A percentile compares a stretch with the other conserved stretches of the same genome.
Evolutionary conservation across 1,140 invertebrate species (phyloP).

Genomic region (Scylla paramamosain): DNA sequence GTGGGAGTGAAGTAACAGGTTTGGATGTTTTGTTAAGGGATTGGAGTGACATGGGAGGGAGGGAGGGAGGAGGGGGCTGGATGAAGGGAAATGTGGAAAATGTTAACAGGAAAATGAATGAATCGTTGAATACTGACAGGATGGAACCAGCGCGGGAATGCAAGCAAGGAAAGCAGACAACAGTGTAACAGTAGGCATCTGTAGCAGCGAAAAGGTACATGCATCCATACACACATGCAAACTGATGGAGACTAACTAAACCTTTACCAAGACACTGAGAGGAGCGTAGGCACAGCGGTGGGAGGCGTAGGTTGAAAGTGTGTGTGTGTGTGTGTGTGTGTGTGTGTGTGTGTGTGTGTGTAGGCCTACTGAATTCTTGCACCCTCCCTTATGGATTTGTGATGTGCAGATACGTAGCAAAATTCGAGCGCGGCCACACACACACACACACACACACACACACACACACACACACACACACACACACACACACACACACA

Average conservation of each 20-base stretch:
- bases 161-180: background rate
- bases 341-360: background rate
- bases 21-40: too few species aligned
- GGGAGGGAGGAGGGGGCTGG: too few species aligned
- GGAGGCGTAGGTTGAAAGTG: too few species aligned
- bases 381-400: too few species aligned
- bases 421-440: background rate
- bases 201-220: background rate
- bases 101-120: background rate
- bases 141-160: background rate
- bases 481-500: conserved; percentile 27
- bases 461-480: conserved; percentile 15
- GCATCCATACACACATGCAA: background rate
- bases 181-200: background rate
- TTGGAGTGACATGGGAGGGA: too few species aligned
- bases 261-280: too few species aligned
- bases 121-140: background rate
- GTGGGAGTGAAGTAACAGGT: too few species aligned
- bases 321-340: conserved; percentile 25
- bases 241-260: too few species aligned
- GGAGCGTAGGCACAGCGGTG: too few species aligned
- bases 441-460: background rate
- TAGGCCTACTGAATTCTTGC: too few species aligned
- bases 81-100: too few species aligned
- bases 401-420: too few species aligned